Base-by-base conservation (phyloP, 2,797 vertebrate species). In the Notamacropus eugenii region DNA sequence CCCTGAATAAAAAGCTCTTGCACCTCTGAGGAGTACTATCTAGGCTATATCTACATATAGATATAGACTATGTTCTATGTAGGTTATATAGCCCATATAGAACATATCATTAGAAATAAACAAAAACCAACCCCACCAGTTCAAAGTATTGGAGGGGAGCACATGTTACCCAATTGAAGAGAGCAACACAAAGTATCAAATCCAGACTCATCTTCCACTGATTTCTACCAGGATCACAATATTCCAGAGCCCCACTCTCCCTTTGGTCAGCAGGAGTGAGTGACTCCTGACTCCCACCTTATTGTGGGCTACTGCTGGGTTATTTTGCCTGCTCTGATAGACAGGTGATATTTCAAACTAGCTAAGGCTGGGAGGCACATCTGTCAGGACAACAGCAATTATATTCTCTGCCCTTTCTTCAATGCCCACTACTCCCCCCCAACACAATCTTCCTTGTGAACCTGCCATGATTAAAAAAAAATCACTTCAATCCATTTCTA, bases 271-370 rank as follows among this genome's bases (percentile, higher is more conserved):
- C 9, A 40, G 27, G 24, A 50, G 74, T 46, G 74, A 46, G 22
- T 50, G 74, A 24, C 40, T 87, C 8, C 1, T 40, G 29, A 6
- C 29, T 40, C 31, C n/a, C 87, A 1, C 0, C 27, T n/a, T 55
- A 56, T 27, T 93, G 59, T 74, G 90, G 92, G 95, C 0, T 87
- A 22, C 40, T 24, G 74, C 74, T 87, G 1, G 92, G 55, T 13
- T 87, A 4, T 13, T 1, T 2, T 24, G 93, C 34, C n/a, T 94
- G 16, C 90, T 50, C 59, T 90, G 91, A 95, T 13, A 40, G 94
- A 91, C n/a, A 52, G 91, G 40, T 94, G 94, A 46, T 27, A 90
- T 92, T 96, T 95, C 82, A 95, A 0, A 9, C 40, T 90, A 46
- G n/a, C 50, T 27, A 56, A 16, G 59, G 40, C 12, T 50, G 56